phyloP scores from a whole-genome alignment of 2,113 vertebrate genomes.

The Dicrurus megarhynchus region DNA sequence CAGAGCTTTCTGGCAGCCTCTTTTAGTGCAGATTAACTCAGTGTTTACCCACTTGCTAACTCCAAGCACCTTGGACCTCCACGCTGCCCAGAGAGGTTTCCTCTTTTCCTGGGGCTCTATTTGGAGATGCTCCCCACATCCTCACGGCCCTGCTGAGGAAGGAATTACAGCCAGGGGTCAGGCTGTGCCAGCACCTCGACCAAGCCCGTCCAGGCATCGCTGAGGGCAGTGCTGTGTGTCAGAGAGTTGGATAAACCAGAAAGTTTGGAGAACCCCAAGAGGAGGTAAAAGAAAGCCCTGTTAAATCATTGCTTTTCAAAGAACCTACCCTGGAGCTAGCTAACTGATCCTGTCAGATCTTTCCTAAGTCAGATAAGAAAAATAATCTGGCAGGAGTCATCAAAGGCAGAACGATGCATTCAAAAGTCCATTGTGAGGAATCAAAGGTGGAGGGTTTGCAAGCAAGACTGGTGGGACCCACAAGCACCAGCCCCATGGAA shows the following conservation, averaged over 20 bases:
- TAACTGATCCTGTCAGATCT: conserved; percentile 59
- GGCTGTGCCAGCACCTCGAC: not conserved
- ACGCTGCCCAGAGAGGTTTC: not conserved
- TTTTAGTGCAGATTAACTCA: not conserved
- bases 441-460: conserved; percentile 33
- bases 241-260: conserved; percentile 25
- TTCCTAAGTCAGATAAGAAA: conserved; percentile 43
- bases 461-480: not conserved
- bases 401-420: conserved; percentile 10
- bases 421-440: conserved; percentile 38
- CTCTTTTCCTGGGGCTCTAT: not conserved
- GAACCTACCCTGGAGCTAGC: conserved; percentile 44
- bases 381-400: conserved; percentile 53
- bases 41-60: not conserved
- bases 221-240: not conserved
- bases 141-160: not conserved
- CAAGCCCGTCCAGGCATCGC: not conserved
- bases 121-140: not conserved
- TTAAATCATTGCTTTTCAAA: conserved; percentile 62
- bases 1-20: not conserved
- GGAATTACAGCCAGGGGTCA: not conserved
- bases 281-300: conserved; percentile 29
- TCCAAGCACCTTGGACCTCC: not conserved
- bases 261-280: conserved; percentile 16
- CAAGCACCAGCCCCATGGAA: not conserved